These are phyloP conservation scores for Xestia rhomboidea DNA, from an alignment of 2,888 invertebrate genomes.

Conservation along the genomic window DNA sequence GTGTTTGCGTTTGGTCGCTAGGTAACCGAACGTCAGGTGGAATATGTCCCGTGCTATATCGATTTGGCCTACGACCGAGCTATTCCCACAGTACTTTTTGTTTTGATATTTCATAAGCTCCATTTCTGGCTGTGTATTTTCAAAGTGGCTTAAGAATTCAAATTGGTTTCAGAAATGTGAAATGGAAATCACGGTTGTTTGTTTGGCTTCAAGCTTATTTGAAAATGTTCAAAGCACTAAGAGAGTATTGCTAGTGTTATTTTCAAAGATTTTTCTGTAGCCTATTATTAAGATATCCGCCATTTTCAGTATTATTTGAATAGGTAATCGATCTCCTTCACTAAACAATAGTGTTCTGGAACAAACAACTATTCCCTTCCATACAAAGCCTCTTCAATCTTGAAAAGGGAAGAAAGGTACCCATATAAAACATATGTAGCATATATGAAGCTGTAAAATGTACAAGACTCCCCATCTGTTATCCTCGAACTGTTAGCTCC, in stretches of 20 bases:
- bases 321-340: constrained; percentile 22
- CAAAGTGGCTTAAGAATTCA: constrained; percentile 38
- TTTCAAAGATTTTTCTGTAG: not conserved
- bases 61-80: constrained; percentile 73
- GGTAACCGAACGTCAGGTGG: constrained; percentile 80
- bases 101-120: constrained; percentile 49
- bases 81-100: constrained; percentile 41
- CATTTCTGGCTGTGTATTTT: constrained; percentile 26
- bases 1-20: constrained; percentile 83
- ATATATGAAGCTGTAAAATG: constrained; percentile 62
- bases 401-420: constrained; percentile 35
- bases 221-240: not conserved
- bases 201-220: constrained; percentile 7
- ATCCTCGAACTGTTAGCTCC: constrained; percentile 63
- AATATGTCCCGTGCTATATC: constrained; percentile 77
- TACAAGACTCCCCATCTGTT: constrained; percentile 62
- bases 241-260: not conserved
- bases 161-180: constrained; percentile 32
- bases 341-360: constrained; percentile 30
- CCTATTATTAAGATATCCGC: not conserved
- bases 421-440: constrained; percentile 53
- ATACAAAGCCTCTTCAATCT: constrained; percentile 37
- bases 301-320: constrained; percentile 4
- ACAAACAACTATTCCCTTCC: constrained; percentile 13
- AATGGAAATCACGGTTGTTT: constrained; percentile 24